Evolutionary conservation across 2,797 vertebrate genomes (phyloP), one percentile per base, ranked within the genome.

Genomic region (Danio aesculapii): DNA sequence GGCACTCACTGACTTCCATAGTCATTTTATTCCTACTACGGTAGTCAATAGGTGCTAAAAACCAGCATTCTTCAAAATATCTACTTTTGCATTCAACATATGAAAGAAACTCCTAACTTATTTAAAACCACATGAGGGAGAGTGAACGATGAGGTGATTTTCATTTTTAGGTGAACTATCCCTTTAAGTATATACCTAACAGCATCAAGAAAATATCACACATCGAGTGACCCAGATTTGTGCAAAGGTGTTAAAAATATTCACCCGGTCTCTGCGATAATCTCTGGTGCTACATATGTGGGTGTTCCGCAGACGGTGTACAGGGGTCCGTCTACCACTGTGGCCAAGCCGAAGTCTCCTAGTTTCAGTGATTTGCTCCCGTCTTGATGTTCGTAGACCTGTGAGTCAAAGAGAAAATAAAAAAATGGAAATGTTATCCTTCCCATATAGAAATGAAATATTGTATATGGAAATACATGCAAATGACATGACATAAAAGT

Each of bases 271-370:
- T 99, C 98, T 86, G 97, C 95, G 7, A 99, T 99, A 88, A 99
- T 99, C 93, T 99, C 98, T 73, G 98, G 98, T 92, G 98, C 97
- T 95, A 99, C 98, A 86, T 99, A 99, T 86, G 98, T 99, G 43
- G 98, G 98, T 39, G 98, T 99, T 58, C 98, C 98, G 67, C 98
- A 99, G 84, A 99, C 97, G 6, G 97, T 99, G 85, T 98, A 97
- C 12, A 99, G 93, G 50, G 98, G 97, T 83, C 98, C 97, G 9
- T 99, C 98, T 46, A 98, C 96, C 86, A 97, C 94, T 1, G 97
- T 99, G 62, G 98, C 98, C 88, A 99, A 89, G 71, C 98, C 98
- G 84, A 99, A 99, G 93, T 99, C 98, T 75, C 98, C 98, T 75
- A 99, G 82, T 86, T 99, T 99, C 85, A 99, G 92, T 1, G 97